Conservation (phyloP, 1,140 invertebrate genomes). For the Nebria ingens region DNA sequence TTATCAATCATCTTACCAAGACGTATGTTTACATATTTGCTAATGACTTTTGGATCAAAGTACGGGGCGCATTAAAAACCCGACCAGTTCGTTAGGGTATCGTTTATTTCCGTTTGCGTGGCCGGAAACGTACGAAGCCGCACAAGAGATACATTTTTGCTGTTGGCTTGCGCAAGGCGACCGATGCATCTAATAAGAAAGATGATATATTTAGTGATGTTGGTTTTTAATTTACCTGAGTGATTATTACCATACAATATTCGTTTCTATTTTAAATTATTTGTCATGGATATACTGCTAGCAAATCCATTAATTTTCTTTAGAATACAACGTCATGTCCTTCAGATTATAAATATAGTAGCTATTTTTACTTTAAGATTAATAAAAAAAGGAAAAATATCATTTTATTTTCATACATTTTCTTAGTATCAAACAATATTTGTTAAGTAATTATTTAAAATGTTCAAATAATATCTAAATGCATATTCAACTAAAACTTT, state of each 20-base stretch:
- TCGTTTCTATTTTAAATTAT: neutral
- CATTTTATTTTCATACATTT: too few species aligned
- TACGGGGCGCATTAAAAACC: neutral
- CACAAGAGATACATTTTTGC: neutral
- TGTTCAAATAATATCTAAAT: too few species aligned
- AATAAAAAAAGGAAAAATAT: too few species aligned
- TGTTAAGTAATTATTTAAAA: too few species aligned
- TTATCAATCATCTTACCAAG: slow-evolving; percentile 1
- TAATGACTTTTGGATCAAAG: slow-evolving; percentile 4
- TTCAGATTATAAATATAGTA: too few species aligned
- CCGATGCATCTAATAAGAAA: slow-evolving; percentile 3
- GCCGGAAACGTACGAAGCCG: neutral
- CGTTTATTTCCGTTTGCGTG: neutral
- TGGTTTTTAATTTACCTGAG: slow-evolving; percentile 8
- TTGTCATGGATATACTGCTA: neutral
- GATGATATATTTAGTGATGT: slow-evolving; percentile 1
- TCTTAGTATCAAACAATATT: too few species aligned
- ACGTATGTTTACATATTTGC: slow-evolving; percentile 7
- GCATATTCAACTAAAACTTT: too few species aligned
- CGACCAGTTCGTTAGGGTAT: neutral
- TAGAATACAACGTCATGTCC: neutral
- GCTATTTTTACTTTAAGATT: too few species aligned
- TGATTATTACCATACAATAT: neutral
- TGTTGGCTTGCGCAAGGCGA: neutral
- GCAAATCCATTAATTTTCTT: neutral